Conservation (phyloP, 2,797 vertebrate species). For the Acanthurus leucopareius region DNA sequence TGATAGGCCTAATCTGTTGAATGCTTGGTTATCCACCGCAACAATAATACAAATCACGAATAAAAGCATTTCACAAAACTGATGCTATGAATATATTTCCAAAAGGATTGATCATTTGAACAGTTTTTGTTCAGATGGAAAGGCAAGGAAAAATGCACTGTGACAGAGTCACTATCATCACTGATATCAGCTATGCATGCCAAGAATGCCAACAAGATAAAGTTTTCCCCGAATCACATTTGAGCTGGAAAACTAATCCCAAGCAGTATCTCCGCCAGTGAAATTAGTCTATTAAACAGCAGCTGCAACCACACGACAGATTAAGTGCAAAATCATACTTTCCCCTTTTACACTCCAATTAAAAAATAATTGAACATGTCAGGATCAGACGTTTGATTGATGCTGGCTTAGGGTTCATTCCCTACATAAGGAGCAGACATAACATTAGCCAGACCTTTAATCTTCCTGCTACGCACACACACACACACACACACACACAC, state of each 20-base stretch:
- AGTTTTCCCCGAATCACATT: neutral
- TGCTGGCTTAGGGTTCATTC: constrained; percentile 57
- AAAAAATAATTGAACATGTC: constrained; percentile 23
- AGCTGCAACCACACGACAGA: neutral
- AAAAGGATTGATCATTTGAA: constrained; percentile 35
- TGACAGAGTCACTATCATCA: constrained; percentile 38
- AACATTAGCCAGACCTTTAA: constrained; percentile 72
- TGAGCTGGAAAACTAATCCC: constrained; percentile 11
- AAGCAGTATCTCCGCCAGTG: neutral
- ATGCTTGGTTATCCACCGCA: constrained; percentile 9
- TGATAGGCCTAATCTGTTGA: neutral
- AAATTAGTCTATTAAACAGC: too few relatives aligned
- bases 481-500: constrained; percentile 42
- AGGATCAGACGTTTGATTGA: constrained; percentile 40
- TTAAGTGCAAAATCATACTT: neutral
- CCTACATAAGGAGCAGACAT: constrained; percentile 60
- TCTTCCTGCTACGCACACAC: constrained; percentile 54
- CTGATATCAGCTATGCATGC: constrained; percentile 27
- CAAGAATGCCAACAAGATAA: neutral
- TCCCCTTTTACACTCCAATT: neutral
- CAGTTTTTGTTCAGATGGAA: constrained; percentile 22
- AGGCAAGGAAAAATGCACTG: constrained; percentile 64
- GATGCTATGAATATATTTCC: constrained; percentile 27
- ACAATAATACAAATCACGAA: constrained; percentile 17
- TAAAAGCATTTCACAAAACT: constrained; percentile 38